Base-by-base conservation (phyloP, 2,888 invertebrate genomes). In the Diabrotica balteata region DNA sequence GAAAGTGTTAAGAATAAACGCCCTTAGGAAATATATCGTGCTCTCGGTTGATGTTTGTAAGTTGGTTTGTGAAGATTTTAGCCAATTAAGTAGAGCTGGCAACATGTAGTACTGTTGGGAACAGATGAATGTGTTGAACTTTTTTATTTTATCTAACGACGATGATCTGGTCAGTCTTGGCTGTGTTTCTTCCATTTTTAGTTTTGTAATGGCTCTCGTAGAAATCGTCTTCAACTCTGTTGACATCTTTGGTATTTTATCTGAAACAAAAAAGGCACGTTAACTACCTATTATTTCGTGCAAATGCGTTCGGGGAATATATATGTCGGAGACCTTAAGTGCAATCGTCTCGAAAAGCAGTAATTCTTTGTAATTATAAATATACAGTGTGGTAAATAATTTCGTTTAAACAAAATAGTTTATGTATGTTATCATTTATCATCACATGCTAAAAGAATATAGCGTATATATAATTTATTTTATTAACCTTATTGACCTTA, bases 101-200 rank as follows among this genome's bases (percentile, higher is more conserved):
- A 83, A 72, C 32, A 82, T 73, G 75, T 75, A 80, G 72, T 76
- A 82, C 66, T 82, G 80, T 64, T 82, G 82, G 7, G 81, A 79
- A 69, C 82, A 83, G 11, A 83, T 80, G 75, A 77, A 81, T n/a
- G 73, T 76, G 77, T 83, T 82, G 76, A 82, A 80, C 53, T 78
- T 76, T 55, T 72, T 78, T 67, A 83, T 79, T 63, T 79, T 80
- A 42, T 82, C 81, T 45, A 83, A 75, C 7, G 82, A 82, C 3
- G 80, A 71, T 8, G 78, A 78, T 8, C 83, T 74, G 17, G 77
- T 78, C 46, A 83, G 74, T 50, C 75, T 76, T 9, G 54, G 68
- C 7, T 75, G 74, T 52, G 74, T 75, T 22, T 78, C 75, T n/a
- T 75, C 73, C 59, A 61, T 73, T 55, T 73, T 72, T 42, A 65